Conservation (phyloP, 2,113 vertebrate species). For the Periophthalmodon schlosseri region DNA sequence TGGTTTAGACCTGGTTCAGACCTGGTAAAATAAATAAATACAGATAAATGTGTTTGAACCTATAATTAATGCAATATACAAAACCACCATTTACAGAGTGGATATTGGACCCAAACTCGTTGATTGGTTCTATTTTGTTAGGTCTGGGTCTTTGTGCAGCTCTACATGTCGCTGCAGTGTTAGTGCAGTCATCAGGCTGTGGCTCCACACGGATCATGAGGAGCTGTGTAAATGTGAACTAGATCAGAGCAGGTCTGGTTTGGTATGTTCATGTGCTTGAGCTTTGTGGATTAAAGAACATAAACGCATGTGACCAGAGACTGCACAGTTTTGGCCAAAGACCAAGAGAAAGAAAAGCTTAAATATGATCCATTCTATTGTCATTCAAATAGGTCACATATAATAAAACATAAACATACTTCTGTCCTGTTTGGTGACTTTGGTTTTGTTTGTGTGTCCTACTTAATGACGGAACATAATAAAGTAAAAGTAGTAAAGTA, state of each 20-base stretch:
- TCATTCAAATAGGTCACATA: too few species aligned
- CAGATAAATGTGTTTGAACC: background rate
- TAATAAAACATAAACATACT: too few species aligned
- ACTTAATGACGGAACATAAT: too few species aligned
- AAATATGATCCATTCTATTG: too few species aligned
- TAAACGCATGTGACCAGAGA: slow-evolving; percentile 15
- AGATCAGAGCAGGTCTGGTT: slow-evolving; percentile 11
- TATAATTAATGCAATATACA: background rate
- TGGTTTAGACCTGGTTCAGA: too few species aligned
- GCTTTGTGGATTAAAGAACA: slow-evolving; percentile 30
- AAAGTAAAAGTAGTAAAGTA: too few species aligned
- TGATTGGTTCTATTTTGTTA: background rate
- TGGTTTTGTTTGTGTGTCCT: too few species aligned
- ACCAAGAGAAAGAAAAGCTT: background rate
- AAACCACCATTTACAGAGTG: background rate
- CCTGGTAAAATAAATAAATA: too few species aligned
- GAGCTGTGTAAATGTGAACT: background rate
- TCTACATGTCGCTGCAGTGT: background rate
- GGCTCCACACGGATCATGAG: slow-evolving; percentile 33
- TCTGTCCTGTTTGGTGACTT: too few species aligned
- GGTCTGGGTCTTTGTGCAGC: background rate
- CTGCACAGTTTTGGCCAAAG: background rate
- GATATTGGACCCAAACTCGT: too few species aligned
- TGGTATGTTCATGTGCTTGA: slow-evolving; percentile 8
- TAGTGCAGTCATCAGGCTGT: slow-evolving; percentile 9